Percentiles rank a stretch among this genome's conserved stretches.
Conservation (phyloP, 2,113 vertebrate species). For the Zapus hudsonius region DNA sequence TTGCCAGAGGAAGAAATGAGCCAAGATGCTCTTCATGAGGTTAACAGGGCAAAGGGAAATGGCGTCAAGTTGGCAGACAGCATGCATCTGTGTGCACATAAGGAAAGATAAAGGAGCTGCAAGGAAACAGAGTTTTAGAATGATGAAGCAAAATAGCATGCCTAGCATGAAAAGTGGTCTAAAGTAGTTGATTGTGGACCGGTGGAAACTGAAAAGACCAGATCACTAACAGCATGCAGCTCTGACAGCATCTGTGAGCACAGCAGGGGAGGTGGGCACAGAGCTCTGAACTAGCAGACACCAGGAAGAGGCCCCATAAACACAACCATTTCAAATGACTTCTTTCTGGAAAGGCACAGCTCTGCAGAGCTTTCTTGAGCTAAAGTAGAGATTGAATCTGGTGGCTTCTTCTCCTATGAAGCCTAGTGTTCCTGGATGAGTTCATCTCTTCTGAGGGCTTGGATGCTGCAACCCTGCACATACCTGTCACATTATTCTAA, state of each 20-base stretch:
- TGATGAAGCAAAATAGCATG: background rate
- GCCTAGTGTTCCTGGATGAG: accelerated
- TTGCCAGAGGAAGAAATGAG: background rate
- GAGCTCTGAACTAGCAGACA: background rate
- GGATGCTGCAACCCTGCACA: background rate
- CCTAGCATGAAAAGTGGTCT: background rate
- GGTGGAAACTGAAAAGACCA: background rate
- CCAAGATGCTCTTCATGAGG: background rate
- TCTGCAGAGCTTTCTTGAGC: background rate
- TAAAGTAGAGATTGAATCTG: background rate
- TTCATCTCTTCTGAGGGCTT: background rate
- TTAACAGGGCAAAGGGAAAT: background rate
- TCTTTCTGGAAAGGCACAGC: background rate
- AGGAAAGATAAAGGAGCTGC: background rate
- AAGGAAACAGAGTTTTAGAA: background rate
- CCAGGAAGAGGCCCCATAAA: background rate
- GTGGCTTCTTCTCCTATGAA: background rate
- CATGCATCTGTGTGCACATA: background rate
- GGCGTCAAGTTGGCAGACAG: background rate
- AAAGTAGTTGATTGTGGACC: background rate
- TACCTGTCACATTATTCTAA: background rate
- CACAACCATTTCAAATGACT: background rate
- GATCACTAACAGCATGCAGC: background rate
- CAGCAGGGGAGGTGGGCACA: too few species aligned
- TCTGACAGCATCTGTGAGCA: background rate